Percentiles rank a stretch among this genome's conserved stretches.
These are phyloP conservation scores for Manis javanica DNA, from an alignment of 2,797 vertebrate genomes.

Conservation along the genomic window DNA sequence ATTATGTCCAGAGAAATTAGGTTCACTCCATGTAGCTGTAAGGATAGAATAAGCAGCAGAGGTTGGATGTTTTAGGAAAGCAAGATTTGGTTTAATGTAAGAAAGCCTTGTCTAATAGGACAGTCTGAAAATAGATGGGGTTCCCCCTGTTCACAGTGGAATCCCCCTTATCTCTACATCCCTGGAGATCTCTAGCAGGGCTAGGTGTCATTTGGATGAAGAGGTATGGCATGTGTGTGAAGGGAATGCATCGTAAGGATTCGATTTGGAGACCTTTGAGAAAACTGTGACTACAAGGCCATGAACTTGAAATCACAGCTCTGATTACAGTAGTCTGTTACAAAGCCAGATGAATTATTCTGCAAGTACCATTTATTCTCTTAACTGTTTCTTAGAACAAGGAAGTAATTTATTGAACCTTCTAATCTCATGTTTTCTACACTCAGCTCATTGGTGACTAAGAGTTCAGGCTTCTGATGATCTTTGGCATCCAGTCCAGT, in stretches of 20 bases:
- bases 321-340: accelerated
- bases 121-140: background rate
- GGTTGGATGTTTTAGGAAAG: background rate
- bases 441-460: background rate
- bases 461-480: too few species aligned
- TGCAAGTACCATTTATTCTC: background rate
- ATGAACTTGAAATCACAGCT: background rate
- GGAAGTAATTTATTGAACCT: background rate
- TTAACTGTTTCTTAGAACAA: background rate
- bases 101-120: background rate
- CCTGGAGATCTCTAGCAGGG: background rate
- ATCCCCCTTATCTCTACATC: background rate
- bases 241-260: background rate
- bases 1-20: background rate
- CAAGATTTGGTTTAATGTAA: background rate
- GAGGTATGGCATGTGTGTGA: background rate
- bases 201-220: background rate
- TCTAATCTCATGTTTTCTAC: background rate
- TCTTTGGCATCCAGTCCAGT: background rate
- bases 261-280: conserved; percentile 7
- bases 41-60: background rate
- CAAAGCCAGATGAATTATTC: background rate
- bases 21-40: background rate
- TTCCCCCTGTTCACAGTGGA: background rate
- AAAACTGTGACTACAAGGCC: background rate